Percentiles rank a stretch among this genome's conserved stretches.
Conservation (phyloP, 2,113 vertebrate genomes). For the Danionella cerebrum region DNA sequence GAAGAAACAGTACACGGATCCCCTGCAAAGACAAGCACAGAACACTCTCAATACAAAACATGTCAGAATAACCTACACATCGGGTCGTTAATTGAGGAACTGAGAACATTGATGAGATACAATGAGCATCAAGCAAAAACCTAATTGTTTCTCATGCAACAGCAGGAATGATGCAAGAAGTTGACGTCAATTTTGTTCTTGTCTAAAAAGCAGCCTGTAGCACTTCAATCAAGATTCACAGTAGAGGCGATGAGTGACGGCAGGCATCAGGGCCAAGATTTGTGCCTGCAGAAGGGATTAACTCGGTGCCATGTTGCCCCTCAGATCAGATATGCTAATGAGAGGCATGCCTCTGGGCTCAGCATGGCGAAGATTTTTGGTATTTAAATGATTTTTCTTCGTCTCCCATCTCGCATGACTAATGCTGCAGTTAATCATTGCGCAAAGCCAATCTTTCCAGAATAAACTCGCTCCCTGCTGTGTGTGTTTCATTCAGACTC, state of each 20-base stretch:
- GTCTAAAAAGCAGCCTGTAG: neutral
- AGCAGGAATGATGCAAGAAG: neutral
- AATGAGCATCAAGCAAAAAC: neutral
- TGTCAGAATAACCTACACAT: neutral
- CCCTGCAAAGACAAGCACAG: slow-evolving; percentile 60
- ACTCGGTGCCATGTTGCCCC: neutral
- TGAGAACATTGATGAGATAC: neutral
- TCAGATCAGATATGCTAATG: slow-evolving; percentile 7
- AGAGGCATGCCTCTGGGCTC: neutral
- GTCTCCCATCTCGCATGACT: slow-evolving; percentile 3
- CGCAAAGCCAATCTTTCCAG: neutral
- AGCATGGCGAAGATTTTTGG: slow-evolving; percentile 1
- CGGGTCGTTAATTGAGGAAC: neutral
- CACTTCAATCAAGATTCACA: neutral
- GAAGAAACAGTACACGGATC: slow-evolving; percentile 97
- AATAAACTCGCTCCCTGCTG: neutral
- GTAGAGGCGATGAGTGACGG: neutral
- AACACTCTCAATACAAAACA: neutral
- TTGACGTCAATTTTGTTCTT: neutral
- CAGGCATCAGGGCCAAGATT: neutral
- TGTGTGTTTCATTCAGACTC: neutral
- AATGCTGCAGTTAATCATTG: slow-evolving; percentile 11
- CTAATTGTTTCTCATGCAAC: neutral
- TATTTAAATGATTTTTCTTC: neutral
- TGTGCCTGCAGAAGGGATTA: neutral